Evolutionary conservation across 1,140 invertebrate genomes (phyloP), one percentile per base, ranked within the genome.

Genomic region (Amyelois transitella): DNA sequence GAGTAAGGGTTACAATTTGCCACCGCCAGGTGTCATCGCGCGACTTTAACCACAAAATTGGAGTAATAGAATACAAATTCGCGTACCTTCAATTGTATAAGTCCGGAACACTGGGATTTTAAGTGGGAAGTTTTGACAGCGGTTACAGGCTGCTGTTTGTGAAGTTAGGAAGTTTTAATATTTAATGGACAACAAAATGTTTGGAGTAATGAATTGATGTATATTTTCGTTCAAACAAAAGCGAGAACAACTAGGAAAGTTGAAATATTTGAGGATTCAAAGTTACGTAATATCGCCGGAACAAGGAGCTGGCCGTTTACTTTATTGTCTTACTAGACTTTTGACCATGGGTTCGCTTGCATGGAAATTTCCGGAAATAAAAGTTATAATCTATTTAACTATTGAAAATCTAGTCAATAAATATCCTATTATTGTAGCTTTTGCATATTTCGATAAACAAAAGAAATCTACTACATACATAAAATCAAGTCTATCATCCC

Each of bases 161-260:
- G 44, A 66, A 65, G 59, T 64, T 69, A 66, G 58, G 62, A 69
- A 71, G 68, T 66, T 73, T 69, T 69, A 71, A 76, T 73, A 76
- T 67, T 67, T 69, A 66, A 71, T 69, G 67, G 58, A 64, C 58
- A 59, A 58, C 51, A 58, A 67, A 72, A 72, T 54, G 65, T 52
- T 60, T 59, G 57, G 58, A 18, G 58, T 53, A 63, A 55, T 50
- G 57, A 51, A 55, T 55, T 55, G 53, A 55, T 49, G 45, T 38
- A 50, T 22, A 48, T 38, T 38, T 38, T 38, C n/a, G 32, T 38
- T 14, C 32, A 38, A 38, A 38, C 32, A 38, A 38, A 38, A 38
- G 32, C 32, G 32, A 38, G 17, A 38, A 38, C 32, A 38, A 38
- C 12, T 3, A 38, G 32, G 32, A 38, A 38, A 38, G 32, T 38